phyloP scores from a whole-genome alignment of 2,113 vertebrate genomes.

The Oceanites oceanicus region DNA sequence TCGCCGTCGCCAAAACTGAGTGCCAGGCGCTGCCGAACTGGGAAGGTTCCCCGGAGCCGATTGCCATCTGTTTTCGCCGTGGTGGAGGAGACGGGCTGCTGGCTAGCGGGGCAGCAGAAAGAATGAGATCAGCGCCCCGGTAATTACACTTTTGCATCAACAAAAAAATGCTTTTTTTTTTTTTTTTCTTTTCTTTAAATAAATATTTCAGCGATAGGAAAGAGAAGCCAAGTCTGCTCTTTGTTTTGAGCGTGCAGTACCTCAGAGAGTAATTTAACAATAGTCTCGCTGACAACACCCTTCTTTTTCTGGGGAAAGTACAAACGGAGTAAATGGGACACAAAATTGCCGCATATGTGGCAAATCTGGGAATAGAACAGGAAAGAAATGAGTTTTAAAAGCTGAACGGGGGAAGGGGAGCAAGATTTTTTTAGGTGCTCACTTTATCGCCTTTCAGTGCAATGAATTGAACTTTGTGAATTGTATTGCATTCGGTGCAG shows the following conservation, averaged over 20 bases:
- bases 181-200: background rate
- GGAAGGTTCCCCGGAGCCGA: background rate
- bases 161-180: background rate
- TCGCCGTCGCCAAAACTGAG: background rate
- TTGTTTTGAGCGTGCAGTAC: background rate
- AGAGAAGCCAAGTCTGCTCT: background rate
- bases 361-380: background rate
- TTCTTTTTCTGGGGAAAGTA: background rate
- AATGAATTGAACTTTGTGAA: slow-evolving; percentile 53
- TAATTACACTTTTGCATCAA: background rate
- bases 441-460: background rate
- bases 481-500: background rate
- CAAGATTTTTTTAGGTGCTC: background rate
- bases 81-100: background rate
- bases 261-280: background rate
- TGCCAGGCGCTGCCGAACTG: background rate
- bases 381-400: background rate
- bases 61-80: background rate
- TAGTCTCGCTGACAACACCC: background rate
- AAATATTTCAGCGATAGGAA: background rate
- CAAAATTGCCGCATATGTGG: background rate
- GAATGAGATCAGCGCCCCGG: background rate
- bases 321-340: background rate
- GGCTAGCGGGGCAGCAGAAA: background rate
- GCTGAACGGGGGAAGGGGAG: background rate